phyloP scores from a whole-genome alignment of 2,888 invertebrate species.

The Formica aserva region DNA sequence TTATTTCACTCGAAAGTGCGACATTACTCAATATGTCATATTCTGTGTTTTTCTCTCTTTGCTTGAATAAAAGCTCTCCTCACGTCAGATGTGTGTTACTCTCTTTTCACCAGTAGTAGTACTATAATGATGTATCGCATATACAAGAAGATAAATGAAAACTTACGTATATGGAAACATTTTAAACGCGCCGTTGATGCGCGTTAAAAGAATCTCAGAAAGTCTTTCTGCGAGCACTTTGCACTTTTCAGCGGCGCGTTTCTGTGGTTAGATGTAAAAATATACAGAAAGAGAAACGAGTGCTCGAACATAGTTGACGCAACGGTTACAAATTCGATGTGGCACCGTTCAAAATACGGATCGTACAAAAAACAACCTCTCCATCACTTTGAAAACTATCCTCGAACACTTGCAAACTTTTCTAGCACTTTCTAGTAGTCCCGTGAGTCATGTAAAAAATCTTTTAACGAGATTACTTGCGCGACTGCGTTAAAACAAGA shows the following conservation, averaged over 20 bases:
- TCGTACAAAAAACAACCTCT: slow-evolving; percentile 23
- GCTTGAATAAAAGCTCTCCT: neutral
- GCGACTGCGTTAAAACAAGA: neutral
- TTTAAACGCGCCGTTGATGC: slow-evolving; percentile 27
- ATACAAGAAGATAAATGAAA: slow-evolving; percentile 43
- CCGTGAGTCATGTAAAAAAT: slow-evolving; percentile 8
- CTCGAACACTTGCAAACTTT: slow-evolving; percentile 30
- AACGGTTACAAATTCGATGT: slow-evolving; percentile 23
- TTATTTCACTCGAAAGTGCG: neutral
- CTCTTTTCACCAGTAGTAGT: neutral
- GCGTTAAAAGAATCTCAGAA: slow-evolving; percentile 8
- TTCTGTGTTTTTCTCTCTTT: neutral
- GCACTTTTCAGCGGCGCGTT: slow-evolving; percentile 18
- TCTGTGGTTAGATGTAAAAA: slow-evolving; percentile 9
- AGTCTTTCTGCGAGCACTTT: slow-evolving; percentile 18
- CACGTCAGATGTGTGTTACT: neutral
- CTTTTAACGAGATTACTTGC: slow-evolving; percentile 22
- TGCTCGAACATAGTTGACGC: neutral
- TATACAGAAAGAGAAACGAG: neutral
- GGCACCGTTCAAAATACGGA: slow-evolving; percentile 30
- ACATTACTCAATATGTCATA: slow-evolving; percentile 16
- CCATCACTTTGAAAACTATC: slow-evolving; percentile 10
- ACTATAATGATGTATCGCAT: neutral
- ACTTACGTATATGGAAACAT: slow-evolving; percentile 12
- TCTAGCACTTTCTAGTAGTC: slow-evolving; percentile 21